Evolutionary conservation across 1,140 invertebrate species (phyloP), one percentile per base, ranked within the genome.

Genomic region (Drosophila sp.): DNA sequence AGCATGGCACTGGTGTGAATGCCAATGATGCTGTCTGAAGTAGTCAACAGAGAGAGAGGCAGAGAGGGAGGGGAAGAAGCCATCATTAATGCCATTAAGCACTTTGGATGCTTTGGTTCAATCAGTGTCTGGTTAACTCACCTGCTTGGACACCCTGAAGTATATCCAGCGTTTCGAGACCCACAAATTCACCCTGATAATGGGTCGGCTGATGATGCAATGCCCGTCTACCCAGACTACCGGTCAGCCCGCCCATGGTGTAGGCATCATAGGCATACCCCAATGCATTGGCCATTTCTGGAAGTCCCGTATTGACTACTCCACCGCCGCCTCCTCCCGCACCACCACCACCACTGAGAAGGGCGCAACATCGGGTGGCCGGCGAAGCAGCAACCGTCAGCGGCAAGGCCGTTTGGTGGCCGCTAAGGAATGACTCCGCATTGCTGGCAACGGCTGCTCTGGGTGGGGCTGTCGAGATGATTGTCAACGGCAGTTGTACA

Each of bases 11-110:
- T 81, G 47, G 72, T 79, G 55, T 90, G 89, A 55, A 92, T 90
- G 54, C 91, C 91, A 73, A 92, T 92, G 57, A 92, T 91, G 61
- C 90, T 92, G 54, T 92, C 91, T 92, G 85, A 69, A 29, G 33
- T n/a, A 10, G 7, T 35, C 2, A 6, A 60, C 25, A 11, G 2
- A 3, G 1, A 29, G 4, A 10, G 0, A 29, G 33, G n/a, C n/a
- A 33, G 23, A 56, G 5, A 6, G 2, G 17, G 2, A 54, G 1
- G 7, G 55, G 27, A 55, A 44, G 40, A 27, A 3, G 33, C 6
- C 56, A 55, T 56, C 11, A 60, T 65, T 64, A 60, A 70, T 75
- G 55, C 44, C 64, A 30, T 25, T n/a, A n/a, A 11, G 38, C 23
- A n/a, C 23, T 25, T 27, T 1, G 2, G 3, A 50, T 29, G 3